phyloP scores from a whole-genome alignment of 2,888 invertebrate genomes.

The Drosophila siamana region DNA sequence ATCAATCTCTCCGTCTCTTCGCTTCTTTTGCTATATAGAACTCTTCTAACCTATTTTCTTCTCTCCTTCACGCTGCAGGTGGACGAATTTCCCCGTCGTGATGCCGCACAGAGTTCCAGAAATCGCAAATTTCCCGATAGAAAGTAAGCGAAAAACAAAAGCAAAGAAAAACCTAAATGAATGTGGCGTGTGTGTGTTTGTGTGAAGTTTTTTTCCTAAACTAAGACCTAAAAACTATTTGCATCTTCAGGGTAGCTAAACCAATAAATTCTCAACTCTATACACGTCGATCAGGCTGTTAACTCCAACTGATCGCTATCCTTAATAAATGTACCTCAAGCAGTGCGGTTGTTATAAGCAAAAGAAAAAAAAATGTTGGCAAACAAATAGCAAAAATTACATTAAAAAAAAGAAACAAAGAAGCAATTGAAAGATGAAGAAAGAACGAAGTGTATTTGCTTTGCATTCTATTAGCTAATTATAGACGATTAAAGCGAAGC shows the following conservation, averaged over 20 bases:
- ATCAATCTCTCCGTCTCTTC: too few relatives aligned
- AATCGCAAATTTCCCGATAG: slow-evolving; percentile 82
- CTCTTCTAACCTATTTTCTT: neutral
- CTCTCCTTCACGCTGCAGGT: slow-evolving; percentile 52
- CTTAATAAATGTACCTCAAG: slow-evolving; percentile 78
- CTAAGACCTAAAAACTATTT: slow-evolving; percentile 32
- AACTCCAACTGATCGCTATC: slow-evolving; percentile 58
- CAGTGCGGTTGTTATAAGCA: slow-evolving; percentile 71
- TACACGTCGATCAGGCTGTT: slow-evolving; percentile 38
- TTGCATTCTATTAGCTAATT: slow-evolving; percentile 65
- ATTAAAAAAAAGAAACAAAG: too few relatives aligned
- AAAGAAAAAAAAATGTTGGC: slow-evolving; percentile 10
- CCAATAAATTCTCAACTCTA: slow-evolving; percentile 23
- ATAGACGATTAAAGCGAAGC: slow-evolving; percentile 33
- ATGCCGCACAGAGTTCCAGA: slow-evolving; percentile 77
- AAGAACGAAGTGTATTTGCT: slow-evolving; percentile 38
- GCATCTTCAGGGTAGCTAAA: slow-evolving; percentile 57
- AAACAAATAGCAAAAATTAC: slow-evolving; percentile 9
- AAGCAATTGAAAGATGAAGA: too few relatives aligned
- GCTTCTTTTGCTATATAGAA: too few relatives aligned
- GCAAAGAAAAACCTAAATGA: neutral
- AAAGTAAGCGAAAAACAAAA: slow-evolving; percentile 53
- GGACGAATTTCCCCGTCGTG: slow-evolving; percentile 84
- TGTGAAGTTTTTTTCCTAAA: slow-evolving; percentile 6
- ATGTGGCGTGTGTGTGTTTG: neutral